Conservation (phyloP, 2,888 invertebrate species). For the Sarcophaga rosellei region DNA sequence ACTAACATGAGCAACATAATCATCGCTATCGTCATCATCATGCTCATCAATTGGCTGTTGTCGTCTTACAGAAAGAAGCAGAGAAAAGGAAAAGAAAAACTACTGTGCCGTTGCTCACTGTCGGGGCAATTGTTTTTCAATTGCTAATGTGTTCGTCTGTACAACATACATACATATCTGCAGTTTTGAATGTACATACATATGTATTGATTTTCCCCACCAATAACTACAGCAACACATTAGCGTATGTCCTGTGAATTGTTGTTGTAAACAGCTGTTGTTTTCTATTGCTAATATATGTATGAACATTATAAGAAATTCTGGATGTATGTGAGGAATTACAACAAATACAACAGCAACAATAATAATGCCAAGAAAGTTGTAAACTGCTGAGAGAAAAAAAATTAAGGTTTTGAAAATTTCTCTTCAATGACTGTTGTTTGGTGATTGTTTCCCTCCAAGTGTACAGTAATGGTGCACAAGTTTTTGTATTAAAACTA, state of each 20-base stretch:
- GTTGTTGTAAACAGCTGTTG: conserved; percentile 25
- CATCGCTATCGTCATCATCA: conserved; percentile 32
- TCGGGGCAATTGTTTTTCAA: conserved; percentile 30
- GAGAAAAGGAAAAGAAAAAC: conserved; percentile 7
- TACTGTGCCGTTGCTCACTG: conserved; percentile 6
- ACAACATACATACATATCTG: background rate
- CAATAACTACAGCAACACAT: background rate
- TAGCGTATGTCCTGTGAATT: background rate
- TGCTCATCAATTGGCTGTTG: conserved; percentile 46
- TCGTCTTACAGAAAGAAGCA: conserved; percentile 2
- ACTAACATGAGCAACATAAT: conserved; percentile 3
- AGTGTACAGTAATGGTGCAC: background rate
- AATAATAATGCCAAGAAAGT: background rate
- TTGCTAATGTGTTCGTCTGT: background rate
- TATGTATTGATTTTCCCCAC: background rate
- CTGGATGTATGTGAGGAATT: background rate
- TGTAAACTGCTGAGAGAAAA: conserved; percentile 12
- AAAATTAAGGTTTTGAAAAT: background rate
- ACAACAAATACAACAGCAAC: background rate
- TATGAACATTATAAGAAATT: conserved; percentile 67
- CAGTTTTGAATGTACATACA: background rate
- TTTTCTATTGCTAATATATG: conserved; percentile 14
- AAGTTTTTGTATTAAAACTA: conserved; percentile 1
- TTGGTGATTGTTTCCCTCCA: conserved; percentile 43
- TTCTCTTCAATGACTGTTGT: conserved; percentile 28